Conservation (phyloP, 2,797 vertebrate genomes). For the Sebastes variabilis region DNA sequence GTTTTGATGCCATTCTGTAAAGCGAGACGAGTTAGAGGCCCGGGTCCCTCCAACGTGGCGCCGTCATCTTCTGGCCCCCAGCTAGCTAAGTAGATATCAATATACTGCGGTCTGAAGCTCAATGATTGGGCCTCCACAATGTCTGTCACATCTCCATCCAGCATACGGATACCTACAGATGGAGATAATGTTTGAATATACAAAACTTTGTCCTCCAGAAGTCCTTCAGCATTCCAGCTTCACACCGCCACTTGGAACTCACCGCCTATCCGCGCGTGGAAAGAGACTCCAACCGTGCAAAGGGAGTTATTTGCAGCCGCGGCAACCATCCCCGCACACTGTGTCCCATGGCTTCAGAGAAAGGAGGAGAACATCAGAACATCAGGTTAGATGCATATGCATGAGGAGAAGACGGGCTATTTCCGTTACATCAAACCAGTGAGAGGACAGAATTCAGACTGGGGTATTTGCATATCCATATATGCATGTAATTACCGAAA, state of each 20-base stretch:
- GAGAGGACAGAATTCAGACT: slow-evolving; percentile 63
- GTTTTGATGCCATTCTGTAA: slow-evolving; percentile 86
- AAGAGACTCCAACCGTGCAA: slow-evolving; percentile 93
- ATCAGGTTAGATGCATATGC: slow-evolving; percentile 71
- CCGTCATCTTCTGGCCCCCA: slow-evolving; percentile 97
- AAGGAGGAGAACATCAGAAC: slow-evolving; percentile 67
- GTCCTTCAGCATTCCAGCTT: slow-evolving; percentile 12
- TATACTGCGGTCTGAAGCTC: slow-evolving; percentile 90
- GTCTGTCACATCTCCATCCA: slow-evolving; percentile 96
- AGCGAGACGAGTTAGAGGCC: slow-evolving; percentile 89
- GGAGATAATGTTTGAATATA: not conserved
- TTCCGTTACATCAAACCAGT: slow-evolving; percentile 72
- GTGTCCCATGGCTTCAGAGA: slow-evolving; percentile 91
- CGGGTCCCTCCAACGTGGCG: slow-evolving; percentile 93
- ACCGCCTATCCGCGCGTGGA: slow-evolving; percentile 94
- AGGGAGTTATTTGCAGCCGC: slow-evolving; percentile 93
- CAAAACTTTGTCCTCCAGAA: slow-evolving; percentile 30
- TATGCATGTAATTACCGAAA: slow-evolving; percentile 63
- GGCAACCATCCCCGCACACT: slow-evolving; percentile 94
- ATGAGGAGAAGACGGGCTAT: slow-evolving; percentile 72
- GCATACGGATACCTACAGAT: slow-evolving; percentile 90
- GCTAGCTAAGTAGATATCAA: slow-evolving; percentile 94
- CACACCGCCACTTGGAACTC: slow-evolving; percentile 62
- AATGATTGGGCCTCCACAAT: slow-evolving; percentile 93
- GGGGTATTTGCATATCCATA: slow-evolving; percentile 69